phyloP scores from a whole-genome alignment of 2,113 vertebrate genomes.

The Regulus satrapa region DNA sequence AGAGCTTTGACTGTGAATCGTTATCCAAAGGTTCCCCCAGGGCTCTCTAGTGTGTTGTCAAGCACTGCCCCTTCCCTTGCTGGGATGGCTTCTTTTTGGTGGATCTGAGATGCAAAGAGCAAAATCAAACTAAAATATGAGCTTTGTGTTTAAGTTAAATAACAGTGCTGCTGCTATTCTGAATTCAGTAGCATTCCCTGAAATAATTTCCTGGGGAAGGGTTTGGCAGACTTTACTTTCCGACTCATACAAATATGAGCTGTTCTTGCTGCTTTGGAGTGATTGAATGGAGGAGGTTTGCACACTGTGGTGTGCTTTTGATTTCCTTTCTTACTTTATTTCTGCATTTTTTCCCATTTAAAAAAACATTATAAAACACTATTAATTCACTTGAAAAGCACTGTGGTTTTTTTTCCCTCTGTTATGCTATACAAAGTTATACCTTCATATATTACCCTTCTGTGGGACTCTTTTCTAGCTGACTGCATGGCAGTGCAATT shows the following conservation, averaged over 20 bases:
- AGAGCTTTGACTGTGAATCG: neutral
- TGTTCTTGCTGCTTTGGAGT: neutral
- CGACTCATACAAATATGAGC: neutral
- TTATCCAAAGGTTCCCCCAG: neutral
- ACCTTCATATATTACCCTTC: neutral
- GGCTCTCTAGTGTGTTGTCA: neutral
- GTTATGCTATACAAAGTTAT: neutral
- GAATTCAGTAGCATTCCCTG: neutral
- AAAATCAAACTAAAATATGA: neutral
- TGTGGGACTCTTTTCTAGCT: neutral
- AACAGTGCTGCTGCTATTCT: neutral
- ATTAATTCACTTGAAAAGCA: neutral
- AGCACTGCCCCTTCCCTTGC: neutral
- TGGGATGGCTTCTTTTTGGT: neutral
- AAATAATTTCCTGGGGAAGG: constrained; percentile 15
- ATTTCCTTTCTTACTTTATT: neutral
- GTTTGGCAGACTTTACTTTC: constrained; percentile 14
- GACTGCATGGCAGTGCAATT: neutral
- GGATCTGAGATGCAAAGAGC: neutral
- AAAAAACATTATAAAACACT: neutral
- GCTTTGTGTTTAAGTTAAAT: neutral
- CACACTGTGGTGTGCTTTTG: neutral
- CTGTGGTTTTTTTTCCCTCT: neutral
- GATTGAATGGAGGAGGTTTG: neutral
- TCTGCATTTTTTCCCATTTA: fast-evolving